Percentiles rank a stretch among this genome's conserved stretches.
These are phyloP conservation scores for Bombus confusus DNA, from an alignment of 1,140 invertebrate species.

Conservation along the genomic window DNA sequence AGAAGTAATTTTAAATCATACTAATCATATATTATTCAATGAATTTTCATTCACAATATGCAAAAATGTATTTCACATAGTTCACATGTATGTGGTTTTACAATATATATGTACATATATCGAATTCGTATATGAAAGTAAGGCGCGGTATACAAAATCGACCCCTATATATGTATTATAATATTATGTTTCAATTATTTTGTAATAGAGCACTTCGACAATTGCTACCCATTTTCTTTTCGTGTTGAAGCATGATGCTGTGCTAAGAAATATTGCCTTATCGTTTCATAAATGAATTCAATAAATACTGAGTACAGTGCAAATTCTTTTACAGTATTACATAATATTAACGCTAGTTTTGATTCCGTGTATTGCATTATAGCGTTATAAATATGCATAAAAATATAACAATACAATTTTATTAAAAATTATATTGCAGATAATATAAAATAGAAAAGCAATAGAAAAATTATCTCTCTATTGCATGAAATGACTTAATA, in stretches of 20 bases:
- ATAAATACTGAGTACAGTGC: constrained; percentile 6
- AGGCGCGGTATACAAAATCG: background rate
- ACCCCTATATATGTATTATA: constrained; percentile 16
- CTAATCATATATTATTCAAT: constrained; percentile 25
- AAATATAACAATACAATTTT: background rate
- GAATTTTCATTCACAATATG: constrained; percentile 28
- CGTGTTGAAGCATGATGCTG: background rate
- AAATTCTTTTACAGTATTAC: background rate
- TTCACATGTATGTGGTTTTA: background rate
- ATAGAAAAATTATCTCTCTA: background rate
- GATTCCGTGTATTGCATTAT: constrained; percentile 25
- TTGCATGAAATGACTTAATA: background rate
- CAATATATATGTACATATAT: constrained; percentile 19
- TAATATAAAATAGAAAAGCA: background rate
- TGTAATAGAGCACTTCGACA: background rate
- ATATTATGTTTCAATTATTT: constrained; percentile 17
- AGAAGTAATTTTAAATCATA: background rate
- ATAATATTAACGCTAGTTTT: constrained; percentile 34
- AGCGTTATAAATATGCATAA: background rate
- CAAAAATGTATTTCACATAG: constrained; percentile 24
- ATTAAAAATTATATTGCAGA: background rate
- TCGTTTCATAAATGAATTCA: constrained; percentile 7
- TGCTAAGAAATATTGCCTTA: constrained; percentile 1
- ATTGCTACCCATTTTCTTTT: background rate
- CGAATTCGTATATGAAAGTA: constrained; percentile 25